A percentile compares a stretch with the other conserved stretches of the same genome.
These are phyloP conservation scores for Amblyjoppa proteus DNA, from an alignment of 2,888 invertebrate genomes.

Conservation along the genomic window DNA sequence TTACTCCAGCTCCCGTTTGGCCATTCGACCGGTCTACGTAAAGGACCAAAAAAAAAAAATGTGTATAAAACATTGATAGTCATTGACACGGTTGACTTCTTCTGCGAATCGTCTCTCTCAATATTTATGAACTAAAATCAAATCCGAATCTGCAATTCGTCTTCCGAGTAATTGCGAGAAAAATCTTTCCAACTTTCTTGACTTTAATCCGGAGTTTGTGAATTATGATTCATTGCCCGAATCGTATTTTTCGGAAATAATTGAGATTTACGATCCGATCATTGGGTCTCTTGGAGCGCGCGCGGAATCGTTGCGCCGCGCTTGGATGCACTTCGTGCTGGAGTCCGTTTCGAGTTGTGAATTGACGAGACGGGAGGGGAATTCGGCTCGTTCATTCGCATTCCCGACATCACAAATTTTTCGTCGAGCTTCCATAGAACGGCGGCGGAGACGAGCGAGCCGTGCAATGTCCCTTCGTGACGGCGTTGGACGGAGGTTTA, in stretches of 20 bases:
- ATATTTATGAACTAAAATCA: too few relatives aligned
- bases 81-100: background rate
- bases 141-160: background rate
- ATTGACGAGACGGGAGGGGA: conserved; percentile 11
- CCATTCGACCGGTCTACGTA: conserved; percentile 33
- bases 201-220: background rate
- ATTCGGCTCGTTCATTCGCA: background rate
- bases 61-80: conserved; percentile 1
- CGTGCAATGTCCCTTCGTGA: conserved; percentile 22
- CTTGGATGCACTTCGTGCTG: conserved; percentile 19
- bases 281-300: conserved; percentile 5
- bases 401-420: conserved; percentile 43
- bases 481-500: conserved; percentile 80
- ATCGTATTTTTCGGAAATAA: conserved; percentile 39
- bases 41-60: conserved; percentile 14
- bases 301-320: conserved; percentile 31
- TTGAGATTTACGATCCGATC: conserved; percentile 58
- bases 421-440: conserved; percentile 30
- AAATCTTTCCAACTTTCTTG: background rate
- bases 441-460: conserved; percentile 23
- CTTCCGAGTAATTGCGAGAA: background rate
- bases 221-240: conserved; percentile 37
- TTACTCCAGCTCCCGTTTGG: conserved; percentile 43
- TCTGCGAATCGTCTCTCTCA: background rate
- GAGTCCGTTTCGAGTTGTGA: conserved; percentile 38